Conservation (phyloP, 2,888 invertebrate genomes). For the Scaptomyza reducta region DNA sequence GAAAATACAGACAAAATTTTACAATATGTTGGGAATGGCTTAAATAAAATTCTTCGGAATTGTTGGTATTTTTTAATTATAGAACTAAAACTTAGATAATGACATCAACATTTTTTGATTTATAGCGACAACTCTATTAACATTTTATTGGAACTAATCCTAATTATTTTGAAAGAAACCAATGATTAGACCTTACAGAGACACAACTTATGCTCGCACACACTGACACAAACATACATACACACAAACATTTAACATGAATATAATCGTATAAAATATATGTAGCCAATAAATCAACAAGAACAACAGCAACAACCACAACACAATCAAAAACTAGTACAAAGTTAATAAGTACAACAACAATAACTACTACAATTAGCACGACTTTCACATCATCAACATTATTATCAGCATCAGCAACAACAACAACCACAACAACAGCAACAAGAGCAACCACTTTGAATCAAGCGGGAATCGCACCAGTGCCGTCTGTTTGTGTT, state of each 20-base stretch:
- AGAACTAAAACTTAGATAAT: too few species aligned
- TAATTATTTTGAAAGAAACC: too few species aligned
- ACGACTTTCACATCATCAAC: conserved; percentile 78
- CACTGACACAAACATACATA: not conserved
- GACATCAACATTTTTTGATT: too few species aligned
- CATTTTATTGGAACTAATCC: too few species aligned
- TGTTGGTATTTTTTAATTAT: too few species aligned
- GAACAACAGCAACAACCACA: conserved; percentile 70
- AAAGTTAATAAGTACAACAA: conserved; percentile 49
- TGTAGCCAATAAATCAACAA: conserved; percentile 55
- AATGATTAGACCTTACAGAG: too few species aligned
- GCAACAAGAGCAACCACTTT: conserved; percentile 66
- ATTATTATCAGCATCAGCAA: conserved; percentile 76
- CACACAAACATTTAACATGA: conserved; percentile 6
- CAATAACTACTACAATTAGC: conserved; percentile 71
- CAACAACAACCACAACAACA: conserved; percentile 60
- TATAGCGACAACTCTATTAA: too few species aligned
- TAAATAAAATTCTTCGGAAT: too few species aligned
- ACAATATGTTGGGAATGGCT: too few species aligned
- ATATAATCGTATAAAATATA: conserved; percentile 20
- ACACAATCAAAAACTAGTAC: conserved; percentile 62
- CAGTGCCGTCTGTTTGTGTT: conserved; percentile 85
- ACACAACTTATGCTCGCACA: too few species aligned
- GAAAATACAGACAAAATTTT: too few species aligned
- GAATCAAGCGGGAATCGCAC: conserved; percentile 72